phyloP scores from a whole-genome alignment of 2,113 vertebrate species.

The Phyllostomus discolor region DNA sequence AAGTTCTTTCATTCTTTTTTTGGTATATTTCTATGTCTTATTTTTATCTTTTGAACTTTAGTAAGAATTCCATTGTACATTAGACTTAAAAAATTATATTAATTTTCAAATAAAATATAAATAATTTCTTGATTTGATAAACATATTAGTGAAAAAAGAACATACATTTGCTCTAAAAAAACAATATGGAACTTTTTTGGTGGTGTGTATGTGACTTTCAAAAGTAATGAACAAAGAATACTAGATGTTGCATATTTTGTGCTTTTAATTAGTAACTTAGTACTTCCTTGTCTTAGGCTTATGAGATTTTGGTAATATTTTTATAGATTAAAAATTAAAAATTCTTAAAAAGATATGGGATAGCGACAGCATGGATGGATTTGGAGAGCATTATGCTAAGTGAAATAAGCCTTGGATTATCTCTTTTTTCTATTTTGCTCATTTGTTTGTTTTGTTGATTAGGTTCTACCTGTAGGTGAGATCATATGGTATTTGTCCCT shows the following conservation, averaged over 20 bases:
- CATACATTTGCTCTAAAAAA: background rate
- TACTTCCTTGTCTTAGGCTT: background rate
- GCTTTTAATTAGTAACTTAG: background rate
- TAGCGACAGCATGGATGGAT: background rate
- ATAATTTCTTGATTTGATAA: background rate
- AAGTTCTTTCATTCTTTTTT: background rate
- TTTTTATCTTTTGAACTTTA: conserved; percentile 9
- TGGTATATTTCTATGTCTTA: background rate
- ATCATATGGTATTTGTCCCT: no score
- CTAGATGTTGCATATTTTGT: background rate
- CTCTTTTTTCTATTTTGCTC: no score
- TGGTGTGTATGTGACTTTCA: background rate
- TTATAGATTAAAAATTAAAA: conserved; percentile 6
- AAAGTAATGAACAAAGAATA: background rate
- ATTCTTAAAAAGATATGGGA: background rate
- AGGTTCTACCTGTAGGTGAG: no score
- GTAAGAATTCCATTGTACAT: background rate
- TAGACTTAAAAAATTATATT: background rate
- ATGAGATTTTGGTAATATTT: background rate
- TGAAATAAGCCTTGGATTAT: no score
- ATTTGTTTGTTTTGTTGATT: no score
- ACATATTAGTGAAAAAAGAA: background rate
- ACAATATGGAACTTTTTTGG: background rate
- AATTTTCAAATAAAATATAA: background rate
- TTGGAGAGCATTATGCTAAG: no score